Evolutionary conservation across 23 tunicate species (phyloP).

Genomic region (Ascidia mentula): DNA sequence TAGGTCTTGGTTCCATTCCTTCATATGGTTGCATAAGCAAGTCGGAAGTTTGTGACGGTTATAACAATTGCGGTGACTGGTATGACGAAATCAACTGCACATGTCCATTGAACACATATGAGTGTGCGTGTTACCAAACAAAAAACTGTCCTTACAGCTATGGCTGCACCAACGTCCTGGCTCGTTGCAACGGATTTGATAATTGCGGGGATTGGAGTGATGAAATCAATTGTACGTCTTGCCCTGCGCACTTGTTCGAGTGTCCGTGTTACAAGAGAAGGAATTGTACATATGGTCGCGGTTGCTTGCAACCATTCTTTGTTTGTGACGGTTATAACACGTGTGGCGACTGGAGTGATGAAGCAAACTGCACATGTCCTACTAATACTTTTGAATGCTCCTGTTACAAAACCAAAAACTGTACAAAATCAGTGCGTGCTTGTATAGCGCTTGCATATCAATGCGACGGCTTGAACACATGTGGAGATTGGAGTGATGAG

Average conservation of each 20-base stretch:
- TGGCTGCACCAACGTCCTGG: not conserved
- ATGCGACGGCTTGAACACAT: not conserved
- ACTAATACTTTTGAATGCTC: not conserved
- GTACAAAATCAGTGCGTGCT: not conserved
- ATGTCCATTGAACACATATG: not conserved
- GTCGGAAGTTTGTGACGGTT: not conserved
- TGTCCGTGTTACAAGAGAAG: not conserved
- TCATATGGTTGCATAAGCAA: not conserved
- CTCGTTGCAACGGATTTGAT: not conserved
- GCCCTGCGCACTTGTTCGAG: not conserved
- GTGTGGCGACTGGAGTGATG: constrained; percentile 7
- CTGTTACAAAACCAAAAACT: constrained; percentile 2
- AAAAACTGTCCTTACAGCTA: not conserved
- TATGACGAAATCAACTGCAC: not conserved
- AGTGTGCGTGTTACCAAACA: not conserved
- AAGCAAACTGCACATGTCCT: not conserved
- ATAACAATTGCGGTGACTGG: not conserved
- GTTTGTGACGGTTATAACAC: not conserved
- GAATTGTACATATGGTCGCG: not conserved
- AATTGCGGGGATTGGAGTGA: not conserved
- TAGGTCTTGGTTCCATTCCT: too few relatives aligned
- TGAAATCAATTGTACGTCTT: not conserved
- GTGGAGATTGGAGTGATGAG: not conserved
- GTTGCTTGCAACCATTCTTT: not conserved
- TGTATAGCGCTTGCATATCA: not conserved